phyloP scores from a whole-genome alignment of 2,888 invertebrate species.

The Cremastinae sp. region DNA sequence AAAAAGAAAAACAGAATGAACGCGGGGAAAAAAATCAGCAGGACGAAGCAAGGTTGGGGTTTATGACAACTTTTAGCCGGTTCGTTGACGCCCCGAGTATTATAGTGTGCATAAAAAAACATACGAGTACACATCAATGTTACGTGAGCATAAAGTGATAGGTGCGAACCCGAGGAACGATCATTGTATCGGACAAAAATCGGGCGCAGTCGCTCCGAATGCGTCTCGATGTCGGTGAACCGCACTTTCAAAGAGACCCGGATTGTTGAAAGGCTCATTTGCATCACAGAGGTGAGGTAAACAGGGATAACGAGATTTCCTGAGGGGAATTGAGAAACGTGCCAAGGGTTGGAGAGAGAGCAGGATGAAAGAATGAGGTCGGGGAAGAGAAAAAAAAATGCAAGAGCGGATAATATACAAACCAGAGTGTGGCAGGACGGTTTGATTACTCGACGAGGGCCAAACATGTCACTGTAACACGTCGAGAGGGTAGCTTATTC shows the following conservation, averaged over 20 bases:
- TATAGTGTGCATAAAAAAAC: conserved; percentile 28
- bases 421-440: conserved; percentile 41
- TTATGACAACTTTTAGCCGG: conserved; percentile 50
- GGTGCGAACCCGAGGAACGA: not conserved
- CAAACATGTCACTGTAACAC: conserved; percentile 55
- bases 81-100: conserved; percentile 50
- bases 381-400: conserved; percentile 19
- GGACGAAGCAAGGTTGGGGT: conserved; percentile 49
- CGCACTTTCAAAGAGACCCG: conserved; percentile 58
- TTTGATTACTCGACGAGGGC: conserved; percentile 53
- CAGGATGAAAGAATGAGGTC: conserved; percentile 23
- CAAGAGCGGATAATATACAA: conserved; percentile 16
- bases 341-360: conserved; percentile 22
- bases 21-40: conserved; percentile 36
- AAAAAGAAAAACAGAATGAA: conserved; percentile 37
- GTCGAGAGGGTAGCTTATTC: conserved; percentile 21
- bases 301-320: conserved; percentile 74
- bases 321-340: conserved; percentile 63
- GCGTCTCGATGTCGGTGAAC: conserved; percentile 52
- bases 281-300: conserved; percentile 74
- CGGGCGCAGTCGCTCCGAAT: conserved; percentile 15
- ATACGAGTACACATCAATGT: not conserved
- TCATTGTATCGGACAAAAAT: conserved; percentile 25
- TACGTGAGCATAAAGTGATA: conserved; percentile 8
- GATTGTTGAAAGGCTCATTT: conserved; percentile 74